Evolutionary conservation across 2,888 invertebrate species (phyloP), one percentile per base, ranked within the genome.

Genomic region (Phrixothrix hirtus): DNA sequence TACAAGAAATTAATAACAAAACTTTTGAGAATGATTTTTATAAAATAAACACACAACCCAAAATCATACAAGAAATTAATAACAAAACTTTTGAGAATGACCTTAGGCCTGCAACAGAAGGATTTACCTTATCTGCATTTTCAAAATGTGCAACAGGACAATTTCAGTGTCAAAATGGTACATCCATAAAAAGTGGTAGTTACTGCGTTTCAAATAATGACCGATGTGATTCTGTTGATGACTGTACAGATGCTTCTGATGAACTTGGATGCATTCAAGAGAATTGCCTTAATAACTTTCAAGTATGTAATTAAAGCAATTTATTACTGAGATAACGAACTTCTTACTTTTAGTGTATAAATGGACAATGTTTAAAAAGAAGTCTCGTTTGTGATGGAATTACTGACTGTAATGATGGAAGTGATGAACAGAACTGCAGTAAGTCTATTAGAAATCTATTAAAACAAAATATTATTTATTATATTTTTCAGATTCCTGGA

Each of bases 171-270:
- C 57, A 66, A 0, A 83, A 83, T 60, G 83, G 83, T 10, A 83
- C 82, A 0, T 78, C 82, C 0, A 65, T 74, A 10, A 78, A 77
- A 55, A 81, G 82, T 59, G 82, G 82, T 2, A 80, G 79, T 17
- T 80, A 80, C 53, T 84, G 83, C 62, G 79, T 83, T 5, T 71
- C 75, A 36, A 67, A 75, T 31, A 71, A 63, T 43, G 73, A 77
- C 71, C 75, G 63, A 64, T 84, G 84, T 57, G 83, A 84, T 67
- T 81, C 83, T 0, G 77, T 81, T 38, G 76, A 77, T 16, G 83
- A 84, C 61, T 85, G 84, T 61, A 79, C 78, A 0, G 85, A 84
- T 64, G 81, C 79, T 15, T 84, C 84, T 0, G 85, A 85, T 66
- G 84, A 85, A 68, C 55, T 75, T 6, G 77, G 79, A 10, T 85